Evolutionary conservation across 2,113 vertebrate genomes (phyloP), one percentile per base, ranked within the genome.

Genomic region (Atrichornis clamosus): DNA sequence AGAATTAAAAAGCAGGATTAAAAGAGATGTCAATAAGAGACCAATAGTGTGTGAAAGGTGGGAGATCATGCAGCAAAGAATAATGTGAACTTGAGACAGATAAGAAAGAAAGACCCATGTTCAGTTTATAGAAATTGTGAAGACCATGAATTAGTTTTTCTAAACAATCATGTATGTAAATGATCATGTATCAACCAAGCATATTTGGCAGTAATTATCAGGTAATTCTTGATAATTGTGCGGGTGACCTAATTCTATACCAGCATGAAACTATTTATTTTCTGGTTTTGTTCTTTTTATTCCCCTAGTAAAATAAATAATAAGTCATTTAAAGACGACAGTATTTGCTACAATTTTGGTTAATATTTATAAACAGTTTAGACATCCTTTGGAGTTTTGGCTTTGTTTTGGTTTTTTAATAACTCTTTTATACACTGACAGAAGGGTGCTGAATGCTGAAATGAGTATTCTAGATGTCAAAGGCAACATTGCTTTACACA

Each of bases 321-420:
- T n/a, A 82, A 42, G 3, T 33, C 3, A 24, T 41, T 44, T 55
- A 15, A 5, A 78, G 32, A 59, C 23, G 42, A 42, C 4, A 2
- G 1, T 7, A 63, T 75, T 41, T n/a, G 13, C 16, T 49, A n/a
- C 9, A 13, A 41, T 46, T 68, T 60, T 67, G 9, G 23, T 6
- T 3, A 14, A 23, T 33, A 60, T 70, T 75, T 84, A 5, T 52
- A 28, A 75, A 46, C 1, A 49, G 5, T 87, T 53, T 15, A 49
- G 14, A 11, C 9, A 33, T 8, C 5, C 27, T 59, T 55, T 0
- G 6, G 13, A 6, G 4, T 21, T 68, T 73, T 49, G 5, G 2
- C 12, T 30, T 59, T 0, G 0, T 4, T 58, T 10, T 4, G 1
- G 1, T 0, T 1, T 3, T 27, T 27, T 30, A 42, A 85, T 46